phyloP scores from a whole-genome alignment of 2,888 invertebrate species.

The Hylaea fasciaria region DNA sequence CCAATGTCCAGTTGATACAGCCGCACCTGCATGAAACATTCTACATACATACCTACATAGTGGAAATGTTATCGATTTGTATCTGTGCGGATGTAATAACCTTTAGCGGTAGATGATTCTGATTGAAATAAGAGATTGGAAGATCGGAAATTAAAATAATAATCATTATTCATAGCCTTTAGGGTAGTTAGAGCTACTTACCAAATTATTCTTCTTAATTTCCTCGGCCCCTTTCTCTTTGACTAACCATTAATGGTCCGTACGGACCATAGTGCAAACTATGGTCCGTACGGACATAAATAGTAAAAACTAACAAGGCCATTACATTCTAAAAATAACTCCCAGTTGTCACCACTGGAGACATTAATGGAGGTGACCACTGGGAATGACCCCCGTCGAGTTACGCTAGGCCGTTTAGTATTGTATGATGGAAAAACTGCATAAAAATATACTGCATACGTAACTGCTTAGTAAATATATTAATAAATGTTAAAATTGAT shows the following conservation, averaged over 20 bases:
- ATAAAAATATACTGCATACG: constrained; percentile 2
- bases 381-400: no score
- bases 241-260: background rate
- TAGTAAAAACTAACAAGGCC: no score
- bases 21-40: background rate
- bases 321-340: no score
- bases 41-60: background rate
- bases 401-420: no score
- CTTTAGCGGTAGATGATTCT: background rate
- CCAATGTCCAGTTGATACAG: background rate
- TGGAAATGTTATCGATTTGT: constrained; percentile 4
- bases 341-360: no score
- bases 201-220: background rate
- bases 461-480: constrained; percentile 4
- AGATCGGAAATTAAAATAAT: background rate
- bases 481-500: constrained; percentile 4
- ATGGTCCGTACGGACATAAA: no score
- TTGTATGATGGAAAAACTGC: constrained; percentile 3
- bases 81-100: constrained; percentile 10
- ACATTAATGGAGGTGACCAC: no score
- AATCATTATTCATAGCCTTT: background rate
- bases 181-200: background rate
- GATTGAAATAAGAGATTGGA: no score
- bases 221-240: background rate
- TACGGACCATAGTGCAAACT: no score